phyloP scores from a whole-genome alignment of 37 sponge, comb jelly and placozoan species.

The Hexactinellida sp. region DNA sequence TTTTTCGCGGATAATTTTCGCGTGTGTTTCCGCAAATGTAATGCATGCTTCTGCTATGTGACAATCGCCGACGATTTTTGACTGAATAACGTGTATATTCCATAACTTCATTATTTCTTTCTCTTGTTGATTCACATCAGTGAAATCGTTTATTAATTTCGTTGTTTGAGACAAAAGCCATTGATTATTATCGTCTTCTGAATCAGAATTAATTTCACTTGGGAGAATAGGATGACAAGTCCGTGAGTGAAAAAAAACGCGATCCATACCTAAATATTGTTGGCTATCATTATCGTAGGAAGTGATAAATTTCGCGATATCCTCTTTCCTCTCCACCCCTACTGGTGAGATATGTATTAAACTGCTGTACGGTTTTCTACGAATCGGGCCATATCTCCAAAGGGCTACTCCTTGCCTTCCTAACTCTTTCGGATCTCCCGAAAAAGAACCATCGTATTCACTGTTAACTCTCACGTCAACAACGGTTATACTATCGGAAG shows the following conservation, averaged over 20 bases:
- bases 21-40: neutral
- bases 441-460: slow-evolving; percentile 10
- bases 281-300: neutral
- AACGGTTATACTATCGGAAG: neutral
- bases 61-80: slow-evolving; percentile 3
- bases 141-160: slow-evolving; percentile 66
- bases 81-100: slow-evolving; percentile 38
- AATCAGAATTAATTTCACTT: slow-evolving; percentile 44
- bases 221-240: slow-evolving; percentile 44
- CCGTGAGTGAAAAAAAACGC: slow-evolving; percentile 42
- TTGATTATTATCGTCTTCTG: slow-evolving; percentile 38
- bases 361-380: neutral
- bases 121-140: slow-evolving; percentile 64
- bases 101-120: slow-evolving; percentile 72
- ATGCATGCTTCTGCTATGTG: neutral
- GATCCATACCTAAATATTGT: neutral
- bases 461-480: slow-evolving; percentile 7
- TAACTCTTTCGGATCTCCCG: neutral
- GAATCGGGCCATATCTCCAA: neutral
- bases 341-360: neutral
- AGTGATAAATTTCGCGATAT: neutral
- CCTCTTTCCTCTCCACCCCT: neutral
- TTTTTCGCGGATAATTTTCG: neutral
- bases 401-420: neutral
- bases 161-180: neutral